phyloP scores from a whole-genome alignment of 2,797 vertebrate species.

The Acipenser transmontanus region DNA sequence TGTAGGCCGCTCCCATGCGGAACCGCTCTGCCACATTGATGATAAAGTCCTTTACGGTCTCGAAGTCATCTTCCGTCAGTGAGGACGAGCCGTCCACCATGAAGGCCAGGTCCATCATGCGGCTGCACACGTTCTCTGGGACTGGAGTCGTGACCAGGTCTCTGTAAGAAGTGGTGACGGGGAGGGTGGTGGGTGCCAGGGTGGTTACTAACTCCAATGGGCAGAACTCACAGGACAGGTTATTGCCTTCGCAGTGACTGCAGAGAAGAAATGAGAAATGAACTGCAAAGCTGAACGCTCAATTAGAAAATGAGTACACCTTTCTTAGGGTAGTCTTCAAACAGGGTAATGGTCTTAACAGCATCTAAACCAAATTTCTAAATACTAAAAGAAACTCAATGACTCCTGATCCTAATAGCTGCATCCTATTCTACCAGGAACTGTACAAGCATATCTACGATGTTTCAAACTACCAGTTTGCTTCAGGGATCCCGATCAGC shows the following conservation, averaged over 20 bases:
- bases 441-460: too few relatives aligned
- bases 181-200: slow-evolving; percentile 29
- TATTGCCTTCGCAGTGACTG: slow-evolving; percentile 79
- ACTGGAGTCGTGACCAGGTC: slow-evolving; percentile 48
- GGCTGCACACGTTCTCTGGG: slow-evolving; percentile 69
- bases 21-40: slow-evolving; percentile 74
- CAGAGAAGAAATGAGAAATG: slow-evolving; percentile 13
- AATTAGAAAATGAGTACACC: too few relatives aligned
- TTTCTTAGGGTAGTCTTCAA: too few relatives aligned
- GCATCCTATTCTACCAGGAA: too few relatives aligned
- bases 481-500: too few relatives aligned
- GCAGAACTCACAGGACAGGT: slow-evolving; percentile 73
- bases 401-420: too few relatives aligned
- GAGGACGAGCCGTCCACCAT: slow-evolving; percentile 81
- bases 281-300: too few relatives aligned
- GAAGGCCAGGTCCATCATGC: slow-evolving; percentile 91
- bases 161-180: slow-evolving; percentile 31
- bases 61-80: slow-evolving; percentile 76
- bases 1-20: slow-evolving; percentile 88
- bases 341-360: too few relatives aligned
- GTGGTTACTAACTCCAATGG: slow-evolving; percentile 32
- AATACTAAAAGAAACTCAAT: too few relatives aligned
- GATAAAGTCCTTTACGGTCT: slow-evolving; percentile 73
- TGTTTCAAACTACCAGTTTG: too few relatives aligned
- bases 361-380: too few relatives aligned